A percentile compares a stretch with the other conserved stretches of the same genome.
phyloP scores from a whole-genome alignment of 2,797 vertebrate species.

The Glyptemys insculpta region DNA sequence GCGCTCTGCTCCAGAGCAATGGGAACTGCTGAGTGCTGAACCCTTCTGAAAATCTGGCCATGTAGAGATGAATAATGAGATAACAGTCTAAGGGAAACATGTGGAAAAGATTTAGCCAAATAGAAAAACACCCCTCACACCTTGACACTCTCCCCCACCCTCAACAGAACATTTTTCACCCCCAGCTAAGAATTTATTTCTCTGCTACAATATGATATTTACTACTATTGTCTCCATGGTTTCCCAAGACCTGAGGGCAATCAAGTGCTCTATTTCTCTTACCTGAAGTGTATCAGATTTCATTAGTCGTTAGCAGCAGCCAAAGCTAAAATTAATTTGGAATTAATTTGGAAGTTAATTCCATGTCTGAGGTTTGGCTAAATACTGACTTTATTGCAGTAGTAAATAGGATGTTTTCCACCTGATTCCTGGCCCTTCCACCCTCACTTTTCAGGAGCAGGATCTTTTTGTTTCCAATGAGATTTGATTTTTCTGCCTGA shows the following conservation, averaged over 20 bases:
- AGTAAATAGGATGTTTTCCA: background rate
- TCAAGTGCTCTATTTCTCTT: background rate
- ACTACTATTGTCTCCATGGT: background rate
- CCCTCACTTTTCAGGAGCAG: background rate
- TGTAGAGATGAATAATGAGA: background rate
- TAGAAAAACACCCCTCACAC: background rate
- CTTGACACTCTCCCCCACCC: background rate
- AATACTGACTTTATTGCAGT: fast-evolving
- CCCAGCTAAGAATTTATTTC: background rate
- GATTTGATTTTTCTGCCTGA: background rate
- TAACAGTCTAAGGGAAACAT: background rate
- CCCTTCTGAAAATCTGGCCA: background rate
- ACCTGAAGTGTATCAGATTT: background rate
- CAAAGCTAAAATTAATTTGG: background rate
- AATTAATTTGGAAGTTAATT: background rate
- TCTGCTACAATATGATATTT: background rate
- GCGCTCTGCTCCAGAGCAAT: background rate
- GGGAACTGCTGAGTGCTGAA: background rate
- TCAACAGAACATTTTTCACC: background rate
- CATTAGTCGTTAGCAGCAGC: background rate
- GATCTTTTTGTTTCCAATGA: conserved; percentile 19
- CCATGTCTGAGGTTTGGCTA: background rate
- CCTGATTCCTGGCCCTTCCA: background rate
- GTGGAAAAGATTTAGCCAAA: conserved; percentile 1
- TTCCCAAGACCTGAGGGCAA: background rate